Evolutionary conservation across 1,140 invertebrate genomes (phyloP).

Genomic region (Luehdorfia chinensis): DNA sequence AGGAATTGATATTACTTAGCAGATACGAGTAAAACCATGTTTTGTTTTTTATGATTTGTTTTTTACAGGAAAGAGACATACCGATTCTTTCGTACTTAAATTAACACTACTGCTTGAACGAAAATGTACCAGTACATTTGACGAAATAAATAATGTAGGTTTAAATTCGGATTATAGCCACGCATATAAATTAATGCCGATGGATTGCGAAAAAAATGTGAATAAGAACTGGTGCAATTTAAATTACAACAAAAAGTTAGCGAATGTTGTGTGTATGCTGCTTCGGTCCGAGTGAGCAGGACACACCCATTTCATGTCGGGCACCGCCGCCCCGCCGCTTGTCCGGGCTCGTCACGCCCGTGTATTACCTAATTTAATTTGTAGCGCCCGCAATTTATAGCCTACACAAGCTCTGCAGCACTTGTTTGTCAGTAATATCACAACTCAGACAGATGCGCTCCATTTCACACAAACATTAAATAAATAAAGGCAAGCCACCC

Average conservation of each 20-base stretch:
- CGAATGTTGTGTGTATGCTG: slow-evolving; percentile 4
- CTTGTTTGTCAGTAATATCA: slow-evolving; percentile 45
- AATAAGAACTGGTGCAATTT: slow-evolving; percentile 20
- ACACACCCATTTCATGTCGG: slow-evolving; percentile 52
- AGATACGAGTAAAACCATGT: too few species aligned
- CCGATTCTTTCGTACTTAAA: too few species aligned
- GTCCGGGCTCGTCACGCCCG: slow-evolving; percentile 39
- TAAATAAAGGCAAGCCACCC: background rate
- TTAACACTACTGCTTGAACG: too few species aligned
- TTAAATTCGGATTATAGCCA: slow-evolving; percentile 4
- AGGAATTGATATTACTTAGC: too few species aligned
- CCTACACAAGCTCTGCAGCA: slow-evolving; percentile 54
- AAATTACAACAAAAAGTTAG: slow-evolving; percentile 16
- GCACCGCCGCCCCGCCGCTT: slow-evolving; percentile 30
- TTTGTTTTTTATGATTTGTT: too few species aligned
- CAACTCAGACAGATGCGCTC: slow-evolving; percentile 2
- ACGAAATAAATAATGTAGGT: background rate
- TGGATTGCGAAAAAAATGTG: slow-evolving; percentile 17
- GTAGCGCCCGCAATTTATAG: slow-evolving; percentile 69
- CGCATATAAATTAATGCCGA: slow-evolving; percentile 3
- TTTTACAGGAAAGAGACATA: too few species aligned
- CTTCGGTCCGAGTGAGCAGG: slow-evolving; percentile 22
- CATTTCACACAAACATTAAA: slow-evolving; percentile 7
- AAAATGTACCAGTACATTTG: too few species aligned
- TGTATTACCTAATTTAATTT: slow-evolving; percentile 75